phyloP scores from a whole-genome alignment of 2,888 invertebrate species.

The Sepioteuthis lessoniana region DNA sequence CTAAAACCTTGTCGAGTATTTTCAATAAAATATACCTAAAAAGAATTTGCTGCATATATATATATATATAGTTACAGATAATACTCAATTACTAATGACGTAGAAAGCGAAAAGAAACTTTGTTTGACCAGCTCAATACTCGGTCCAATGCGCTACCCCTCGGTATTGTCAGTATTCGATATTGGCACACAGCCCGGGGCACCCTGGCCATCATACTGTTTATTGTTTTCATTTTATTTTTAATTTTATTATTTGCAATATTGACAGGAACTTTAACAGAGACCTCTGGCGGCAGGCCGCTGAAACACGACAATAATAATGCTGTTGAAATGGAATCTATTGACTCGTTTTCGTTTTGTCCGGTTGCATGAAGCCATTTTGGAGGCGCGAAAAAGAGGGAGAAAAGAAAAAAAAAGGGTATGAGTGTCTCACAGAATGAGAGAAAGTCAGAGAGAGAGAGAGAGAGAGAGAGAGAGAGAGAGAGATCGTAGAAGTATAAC shows the following conservation, averaged over 20 bases:
- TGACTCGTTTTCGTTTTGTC: background rate
- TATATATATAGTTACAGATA: too few relatives aligned
- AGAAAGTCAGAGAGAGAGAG: too few relatives aligned
- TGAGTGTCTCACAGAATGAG: too few relatives aligned
- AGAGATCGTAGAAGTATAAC: too few relatives aligned
- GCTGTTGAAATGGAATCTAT: constrained; percentile 17
- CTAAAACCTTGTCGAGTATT: too few relatives aligned
- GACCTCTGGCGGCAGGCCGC: constrained; percentile 4
- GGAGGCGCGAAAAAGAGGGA: too few relatives aligned
- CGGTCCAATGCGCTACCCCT: background rate
- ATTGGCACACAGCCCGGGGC: background rate
- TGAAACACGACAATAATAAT: constrained; percentile 17
- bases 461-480: too few relatives aligned
- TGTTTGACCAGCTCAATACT: background rate
- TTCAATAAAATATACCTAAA: too few relatives aligned
- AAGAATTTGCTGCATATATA: too few relatives aligned
- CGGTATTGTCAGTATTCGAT: background rate
- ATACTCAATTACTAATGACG: background rate
- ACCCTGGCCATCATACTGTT: background rate
- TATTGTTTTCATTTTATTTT: background rate
- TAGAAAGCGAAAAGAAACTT: background rate
- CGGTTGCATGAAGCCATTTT: background rate
- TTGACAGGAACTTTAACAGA: constrained; percentile 2
- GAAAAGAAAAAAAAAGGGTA: too few relatives aligned
- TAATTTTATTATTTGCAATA: background rate